Base-by-base conservation (phyloP, 2,888 invertebrate genomes). In the Macrophya alboannulata region DNA sequence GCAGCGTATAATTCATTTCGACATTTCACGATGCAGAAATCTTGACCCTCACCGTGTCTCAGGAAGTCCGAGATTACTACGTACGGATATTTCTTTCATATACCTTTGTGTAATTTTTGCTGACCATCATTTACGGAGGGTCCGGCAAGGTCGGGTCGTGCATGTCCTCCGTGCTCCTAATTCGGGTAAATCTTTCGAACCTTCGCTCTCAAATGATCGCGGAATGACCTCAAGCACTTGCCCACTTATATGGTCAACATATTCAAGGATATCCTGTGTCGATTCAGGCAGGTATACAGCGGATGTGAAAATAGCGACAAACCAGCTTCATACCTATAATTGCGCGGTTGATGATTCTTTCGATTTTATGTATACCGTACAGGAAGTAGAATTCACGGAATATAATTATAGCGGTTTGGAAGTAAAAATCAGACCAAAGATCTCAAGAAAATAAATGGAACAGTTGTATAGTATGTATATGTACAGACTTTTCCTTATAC, bases 161-260 rank as follows among this genome's bases (percentile, higher is more conserved):
- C 40, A 40, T 62, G 81, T 81, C 81, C 81, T 81, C 59, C 81
- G 81, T 81, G 17, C 21, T 81, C 81, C 81, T 81, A 81, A 62
- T 81, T 59, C 40, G 81, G 62, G 81, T 81, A 81, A 81, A 81
- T 77, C 77, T 37, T 51, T 51, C 37, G 37, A 37, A 55, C 55
- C 51, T 43, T 81, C n/a, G n/a, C 62, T 59, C n/a, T 62, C 40
- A 31, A 48, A 21, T 12, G 48, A 76, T 48, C 45, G 76, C 45
- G 45, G 21, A 37, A 59, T 62, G 15, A 81, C 59, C 59, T 81
- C 62, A 62, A 81, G 43, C 21, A 43, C 25, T 31, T 31, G 21
- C 8, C 59, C 31, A 59, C 81, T 62, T 81, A 81, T 81, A 81
- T 81, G 81, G 81, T 40, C 59, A 81, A 21, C 5, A 8, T 62